phyloP scores from a whole-genome alignment of 1,140 invertebrate species.

The Ylistrum balloti region DNA sequence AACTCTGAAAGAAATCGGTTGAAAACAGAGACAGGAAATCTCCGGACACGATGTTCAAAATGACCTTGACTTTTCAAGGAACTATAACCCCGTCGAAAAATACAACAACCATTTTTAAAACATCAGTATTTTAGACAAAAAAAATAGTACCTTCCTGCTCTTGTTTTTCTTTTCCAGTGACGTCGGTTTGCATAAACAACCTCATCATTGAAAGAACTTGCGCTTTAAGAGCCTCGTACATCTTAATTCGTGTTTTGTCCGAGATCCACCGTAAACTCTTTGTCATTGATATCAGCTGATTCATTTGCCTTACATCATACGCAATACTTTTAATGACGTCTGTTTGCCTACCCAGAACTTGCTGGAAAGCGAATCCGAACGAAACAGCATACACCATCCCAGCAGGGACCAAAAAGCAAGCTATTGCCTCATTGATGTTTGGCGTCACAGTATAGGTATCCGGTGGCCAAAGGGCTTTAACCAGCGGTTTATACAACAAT shows the following conservation, averaged over 20 bases:
- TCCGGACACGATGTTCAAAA: no score
- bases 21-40: no score
- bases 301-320: constrained; percentile 43
- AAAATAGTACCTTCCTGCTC: neutral
- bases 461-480: constrained; percentile 41
- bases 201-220: constrained; percentile 43
- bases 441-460: constrained; percentile 20
- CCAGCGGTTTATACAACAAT: neutral
- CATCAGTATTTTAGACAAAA: no score
- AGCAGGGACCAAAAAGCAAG: constrained; percentile 44
- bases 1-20: no score
- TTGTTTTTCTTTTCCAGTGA: neutral
- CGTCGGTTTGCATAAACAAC: neutral
- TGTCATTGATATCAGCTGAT: constrained; percentile 43
- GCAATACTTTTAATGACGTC: constrained; percentile 41
- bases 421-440: constrained; percentile 46
- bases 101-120: no score
- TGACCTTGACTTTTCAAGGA: no score
- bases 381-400: constrained; percentile 55
- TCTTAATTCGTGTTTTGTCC: constrained; percentile 36
- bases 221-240: constrained; percentile 43
- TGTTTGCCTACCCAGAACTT: constrained; percentile 47
- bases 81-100: no score
- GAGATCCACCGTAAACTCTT: constrained; percentile 36
- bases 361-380: constrained; percentile 54